Percentiles rank a stretch among this genome's conserved stretches.
phyloP scores from a whole-genome alignment of 1,140 invertebrate genomes.

The Rhagoletis zephyria region DNA sequence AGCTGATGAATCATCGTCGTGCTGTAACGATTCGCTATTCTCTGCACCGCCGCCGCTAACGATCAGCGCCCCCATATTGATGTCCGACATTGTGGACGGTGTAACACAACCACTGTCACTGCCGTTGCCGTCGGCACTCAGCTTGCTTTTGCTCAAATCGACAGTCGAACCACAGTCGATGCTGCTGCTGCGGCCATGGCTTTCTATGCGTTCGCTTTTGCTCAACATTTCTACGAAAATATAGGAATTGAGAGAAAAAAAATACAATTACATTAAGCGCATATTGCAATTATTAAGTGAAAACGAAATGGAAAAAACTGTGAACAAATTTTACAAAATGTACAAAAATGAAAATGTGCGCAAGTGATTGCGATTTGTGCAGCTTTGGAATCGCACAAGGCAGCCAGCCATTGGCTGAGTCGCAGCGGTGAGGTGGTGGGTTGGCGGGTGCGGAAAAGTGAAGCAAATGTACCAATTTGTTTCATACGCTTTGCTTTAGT shows the following conservation, averaged over 20 bases:
- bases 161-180: slow-evolving; percentile 54
- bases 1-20: slow-evolving; percentile 56
- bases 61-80: slow-evolving; percentile 1
- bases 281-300: slow-evolving; percentile 46
- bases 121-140: slow-evolving; percentile 27
- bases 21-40: slow-evolving; percentile 26
- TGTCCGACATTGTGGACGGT: slow-evolving; percentile 33
- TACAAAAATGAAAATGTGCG: slow-evolving; percentile 11
- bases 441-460: not conserved
- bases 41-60: not conserved
- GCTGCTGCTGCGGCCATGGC: slow-evolving; percentile 56
- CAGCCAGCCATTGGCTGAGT: not conserved
- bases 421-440: not conserved
- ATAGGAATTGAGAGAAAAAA: slow-evolving; percentile 39
- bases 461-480: slow-evolving; percentile 30
- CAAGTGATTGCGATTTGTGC: slow-evolving; percentile 35
- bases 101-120: slow-evolving; percentile 53
- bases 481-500: not conserved
- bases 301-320: slow-evolving; percentile 44
- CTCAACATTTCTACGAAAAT: slow-evolving; percentile 63
- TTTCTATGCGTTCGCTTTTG: slow-evolving; percentile 57
- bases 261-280: slow-evolving; percentile 65
- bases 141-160: slow-evolving; percentile 55
- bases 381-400: not conserved
- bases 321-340: not conserved